Percentiles rank a stretch among this genome's conserved stretches.
Conservation (phyloP, 2,797 vertebrate genomes). For the Galago senegalensis region DNA sequence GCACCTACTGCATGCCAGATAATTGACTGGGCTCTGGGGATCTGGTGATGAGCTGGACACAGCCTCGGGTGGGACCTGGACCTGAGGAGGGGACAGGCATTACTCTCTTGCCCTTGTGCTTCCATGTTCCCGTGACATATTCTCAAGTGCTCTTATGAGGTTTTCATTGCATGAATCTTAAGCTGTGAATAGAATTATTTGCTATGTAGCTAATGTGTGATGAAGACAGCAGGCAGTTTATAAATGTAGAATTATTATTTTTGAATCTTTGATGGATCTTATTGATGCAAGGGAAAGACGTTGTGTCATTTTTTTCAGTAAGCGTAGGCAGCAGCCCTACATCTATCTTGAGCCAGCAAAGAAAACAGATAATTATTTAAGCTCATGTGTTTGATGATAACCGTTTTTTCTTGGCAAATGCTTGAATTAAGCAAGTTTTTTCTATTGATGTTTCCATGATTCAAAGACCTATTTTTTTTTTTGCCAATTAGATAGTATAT, state of each 20-base stretch:
- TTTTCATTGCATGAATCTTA: not conserved
- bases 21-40: not conserved
- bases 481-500: slow-evolving; percentile 8
- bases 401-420: slow-evolving; percentile 69
- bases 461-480: slow-evolving; percentile 35
- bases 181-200: not conserved
- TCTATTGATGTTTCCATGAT: slow-evolving; percentile 64
- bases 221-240: not conserved
- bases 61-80: not conserved
- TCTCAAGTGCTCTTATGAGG: slow-evolving; percentile 1
- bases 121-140: not conserved
- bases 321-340: not conserved
- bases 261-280: slow-evolving; percentile 29
- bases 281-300: slow-evolving; percentile 20
- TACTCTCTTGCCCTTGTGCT: not conserved
- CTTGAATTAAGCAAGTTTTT: slow-evolving; percentile 66
- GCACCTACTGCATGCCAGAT: not conserved
- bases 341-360: slow-evolving; percentile 67
- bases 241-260: slow-evolving; percentile 35
- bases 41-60: not conserved
- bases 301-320: slow-evolving; percentile 41
- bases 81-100: not conserved
- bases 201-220: not conserved
- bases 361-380: slow-evolving; percentile 76
- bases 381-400: slow-evolving; percentile 66